These are phyloP conservation scores for Drosophila mauritiana DNA, from an alignment of 1,140 invertebrate species.

Conservation along the genomic window DNA sequence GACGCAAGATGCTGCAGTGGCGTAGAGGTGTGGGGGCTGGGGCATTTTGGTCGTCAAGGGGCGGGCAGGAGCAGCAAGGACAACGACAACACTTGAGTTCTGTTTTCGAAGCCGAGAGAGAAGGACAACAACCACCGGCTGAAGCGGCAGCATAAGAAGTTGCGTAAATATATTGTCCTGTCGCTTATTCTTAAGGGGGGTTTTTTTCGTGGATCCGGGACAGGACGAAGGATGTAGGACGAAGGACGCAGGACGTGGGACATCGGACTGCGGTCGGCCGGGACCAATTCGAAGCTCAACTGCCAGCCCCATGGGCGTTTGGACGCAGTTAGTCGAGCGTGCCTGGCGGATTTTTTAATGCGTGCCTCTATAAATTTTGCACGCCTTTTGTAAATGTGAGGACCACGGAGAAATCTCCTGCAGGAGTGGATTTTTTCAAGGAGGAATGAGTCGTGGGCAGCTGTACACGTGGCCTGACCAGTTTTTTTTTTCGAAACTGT, in stretches of 20 bases:
- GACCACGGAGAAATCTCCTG: conserved; percentile 9
- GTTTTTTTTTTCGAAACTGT: conserved; percentile 62
- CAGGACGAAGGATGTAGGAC: conserved; percentile 20
- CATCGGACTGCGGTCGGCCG: conserved; percentile 42
- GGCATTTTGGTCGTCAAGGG: not conserved
- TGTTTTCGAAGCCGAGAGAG: conserved; percentile 47
- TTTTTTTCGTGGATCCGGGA: conserved; percentile 20
- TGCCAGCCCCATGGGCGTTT: conserved; percentile 57
- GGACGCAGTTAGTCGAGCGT: conserved; percentile 77
- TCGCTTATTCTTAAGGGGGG: conserved; percentile 50
- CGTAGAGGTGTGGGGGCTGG: conserved; percentile 12
- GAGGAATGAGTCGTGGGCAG: conserved; percentile 40
- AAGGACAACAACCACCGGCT: conserved; percentile 59
- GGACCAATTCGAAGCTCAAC: conserved; percentile 32
- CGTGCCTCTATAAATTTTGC: conserved; percentile 81
- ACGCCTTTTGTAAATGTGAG: conserved; percentile 74
- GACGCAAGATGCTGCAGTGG: conserved; percentile 74
- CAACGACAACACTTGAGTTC: conserved; percentile 69
- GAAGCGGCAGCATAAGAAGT: conserved; percentile 73
- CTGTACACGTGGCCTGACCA: conserved; percentile 66
- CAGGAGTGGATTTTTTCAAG: not conserved
- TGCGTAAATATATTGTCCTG: conserved; percentile 82
- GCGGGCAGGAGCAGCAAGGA: conserved; percentile 18
- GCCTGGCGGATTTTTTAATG: conserved; percentile 76
- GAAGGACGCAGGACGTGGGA: conserved; percentile 21